Percentiles rank a stretch among this genome's conserved stretches.
phyloP scores from a whole-genome alignment of 2,888 invertebrate species.

The Zygaena filipendulae region DNA sequence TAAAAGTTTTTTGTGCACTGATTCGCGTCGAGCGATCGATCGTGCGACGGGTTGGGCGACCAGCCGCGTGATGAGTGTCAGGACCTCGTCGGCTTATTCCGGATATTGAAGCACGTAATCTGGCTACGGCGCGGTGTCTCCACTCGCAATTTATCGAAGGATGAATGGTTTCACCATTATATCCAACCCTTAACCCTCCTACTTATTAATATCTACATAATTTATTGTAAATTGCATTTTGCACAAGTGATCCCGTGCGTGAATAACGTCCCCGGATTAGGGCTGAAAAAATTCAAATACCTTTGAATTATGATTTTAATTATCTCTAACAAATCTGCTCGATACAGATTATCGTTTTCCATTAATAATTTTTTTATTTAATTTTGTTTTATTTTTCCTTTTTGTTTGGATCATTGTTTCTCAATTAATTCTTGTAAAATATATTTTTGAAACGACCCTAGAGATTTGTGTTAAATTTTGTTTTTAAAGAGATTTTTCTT shows the following conservation, averaged over 20 bases:
- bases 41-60: constrained; percentile 17
- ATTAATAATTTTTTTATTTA: constrained; percentile 22
- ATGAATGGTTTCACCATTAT: constrained; percentile 60
- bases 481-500: too few species aligned
- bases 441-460: too few species aligned
- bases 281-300: neutral
- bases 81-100: constrained; percentile 36
- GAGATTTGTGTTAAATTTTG: too few species aligned
- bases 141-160: constrained; percentile 63
- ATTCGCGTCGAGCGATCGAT: constrained; percentile 20
- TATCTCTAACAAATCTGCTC: too few species aligned
- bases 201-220: constrained; percentile 67
- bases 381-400: too few species aligned
- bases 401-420: too few species aligned
- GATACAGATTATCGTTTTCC: constrained; percentile 21
- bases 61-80: constrained; percentile 17
- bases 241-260: constrained; percentile 45
- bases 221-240: constrained; percentile 69
- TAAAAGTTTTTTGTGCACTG: constrained; percentile 31
- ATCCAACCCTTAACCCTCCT: constrained; percentile 61
- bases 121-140: constrained; percentile 58
- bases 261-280: constrained; percentile 24
- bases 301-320: constrained; percentile 6
- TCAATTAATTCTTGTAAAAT: too few species aligned
- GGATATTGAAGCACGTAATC: constrained; percentile 69